phyloP scores from a whole-genome alignment of 1,140 invertebrate genomes.

The Sinella curviseta region DNA sequence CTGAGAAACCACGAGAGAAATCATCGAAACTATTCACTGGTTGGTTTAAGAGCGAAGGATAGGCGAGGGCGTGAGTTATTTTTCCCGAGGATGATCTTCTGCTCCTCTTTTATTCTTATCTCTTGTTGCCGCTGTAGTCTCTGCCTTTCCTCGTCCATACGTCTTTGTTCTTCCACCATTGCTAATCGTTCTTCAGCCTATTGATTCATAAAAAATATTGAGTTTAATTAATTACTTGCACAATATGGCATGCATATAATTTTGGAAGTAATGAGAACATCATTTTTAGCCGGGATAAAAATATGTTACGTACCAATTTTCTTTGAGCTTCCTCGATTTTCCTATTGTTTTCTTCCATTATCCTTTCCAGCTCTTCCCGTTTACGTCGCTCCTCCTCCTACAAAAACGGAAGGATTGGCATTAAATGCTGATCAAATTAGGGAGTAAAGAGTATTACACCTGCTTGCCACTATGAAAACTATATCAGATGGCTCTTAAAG shows the following conservation, averaged over 20 bases:
- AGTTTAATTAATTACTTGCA: conserved; percentile 25
- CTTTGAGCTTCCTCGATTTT: conserved; percentile 95
- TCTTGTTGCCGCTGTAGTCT: conserved; percentile 89
- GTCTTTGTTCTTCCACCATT: conserved; percentile 93
- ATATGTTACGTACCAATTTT: conserved; percentile 77
- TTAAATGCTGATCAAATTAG: conserved; percentile 15
- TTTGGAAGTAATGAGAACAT: conserved; percentile 22
- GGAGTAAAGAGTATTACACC: not conserved
- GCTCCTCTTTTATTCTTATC: conserved; percentile 87
- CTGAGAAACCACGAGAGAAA: not conserved
- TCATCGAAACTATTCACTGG: conserved; percentile 49
- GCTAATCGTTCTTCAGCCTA: conserved; percentile 94
- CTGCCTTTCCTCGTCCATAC: conserved; percentile 92
- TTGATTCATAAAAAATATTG: conserved; percentile 46
- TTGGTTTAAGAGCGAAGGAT: conserved; percentile 81
- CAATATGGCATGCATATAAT: too few species aligned
- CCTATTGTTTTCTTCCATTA: conserved; percentile 95
- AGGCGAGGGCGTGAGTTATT: conserved; percentile 94
- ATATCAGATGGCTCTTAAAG: conserved; percentile 7
- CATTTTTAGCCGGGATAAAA: not conserved
- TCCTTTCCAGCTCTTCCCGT: conserved; percentile 89
- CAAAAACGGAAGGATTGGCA: conserved; percentile 57
- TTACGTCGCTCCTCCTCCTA: conserved; percentile 95
- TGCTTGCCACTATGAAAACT: conserved; percentile 26
- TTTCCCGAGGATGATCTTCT: conserved; percentile 94